Conservation (phyloP, 2,888 invertebrate species). For the Gerris lacustris region DNA sequence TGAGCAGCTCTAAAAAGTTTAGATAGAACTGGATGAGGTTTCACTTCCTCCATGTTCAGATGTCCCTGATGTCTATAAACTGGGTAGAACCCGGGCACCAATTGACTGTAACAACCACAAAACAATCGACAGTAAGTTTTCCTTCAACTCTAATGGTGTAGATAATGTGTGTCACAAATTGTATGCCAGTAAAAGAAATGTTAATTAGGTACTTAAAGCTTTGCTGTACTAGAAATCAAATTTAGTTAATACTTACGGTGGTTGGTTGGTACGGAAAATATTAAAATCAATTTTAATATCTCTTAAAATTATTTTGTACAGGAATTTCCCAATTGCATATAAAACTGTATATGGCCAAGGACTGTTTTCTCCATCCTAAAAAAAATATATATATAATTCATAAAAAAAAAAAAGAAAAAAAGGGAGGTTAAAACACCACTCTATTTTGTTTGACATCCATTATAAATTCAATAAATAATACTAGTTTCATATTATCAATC, state of each 20-base stretch:
- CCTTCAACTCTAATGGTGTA: no score
- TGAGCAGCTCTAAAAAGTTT: conserved; percentile 56
- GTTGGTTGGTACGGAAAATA: conserved; percentile 44
- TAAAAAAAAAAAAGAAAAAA: no score
- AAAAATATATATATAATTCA: conserved; percentile 8
- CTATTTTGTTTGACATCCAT: no score
- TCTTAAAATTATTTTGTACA: conserved; percentile 74
- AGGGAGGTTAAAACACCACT: no score
- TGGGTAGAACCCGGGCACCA: conserved; percentile 66
- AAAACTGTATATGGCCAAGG: conserved; percentile 56
- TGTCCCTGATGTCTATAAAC: conserved; percentile 47
- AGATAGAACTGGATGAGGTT: conserved; percentile 68
- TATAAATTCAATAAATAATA: no score
- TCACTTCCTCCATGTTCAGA: conserved; percentile 40
- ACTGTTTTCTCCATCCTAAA: conserved; percentile 44
- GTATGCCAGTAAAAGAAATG: no score
- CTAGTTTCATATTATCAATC: no score
- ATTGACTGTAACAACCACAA: conserved; percentile 41
- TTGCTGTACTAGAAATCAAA: no score
- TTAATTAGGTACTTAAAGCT: no score
- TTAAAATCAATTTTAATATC: conserved; percentile 73
- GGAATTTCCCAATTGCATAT: conserved; percentile 61
- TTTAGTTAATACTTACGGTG: background rate
- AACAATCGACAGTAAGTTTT: background rate
- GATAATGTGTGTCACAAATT: no score